Conservation (phyloP, 2,888 invertebrate genomes). For the Uloborus plumipes region DNA sequence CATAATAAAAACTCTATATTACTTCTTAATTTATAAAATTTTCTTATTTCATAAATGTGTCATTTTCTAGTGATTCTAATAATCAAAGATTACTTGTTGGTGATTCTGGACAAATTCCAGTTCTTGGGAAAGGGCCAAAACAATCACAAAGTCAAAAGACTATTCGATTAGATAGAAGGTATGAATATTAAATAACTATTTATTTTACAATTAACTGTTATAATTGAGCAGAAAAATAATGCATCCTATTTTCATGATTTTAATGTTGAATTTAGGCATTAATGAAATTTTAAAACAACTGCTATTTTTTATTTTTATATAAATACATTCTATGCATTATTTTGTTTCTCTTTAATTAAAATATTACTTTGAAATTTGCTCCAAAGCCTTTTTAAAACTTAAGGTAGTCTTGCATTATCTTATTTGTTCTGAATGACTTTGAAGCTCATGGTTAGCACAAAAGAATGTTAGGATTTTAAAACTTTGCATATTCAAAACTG, state of each 20-base stretch:
- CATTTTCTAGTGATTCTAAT: conserved; percentile 81
- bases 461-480: too few species aligned
- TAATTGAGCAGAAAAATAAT: neutral
- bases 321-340: too few species aligned
- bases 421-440: too few species aligned
- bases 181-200: conserved; percentile 3
- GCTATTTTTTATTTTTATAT: too few species aligned
- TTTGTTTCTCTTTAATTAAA: too few species aligned
- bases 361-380: too few species aligned
- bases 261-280: neutral
- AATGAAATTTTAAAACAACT: neutral
- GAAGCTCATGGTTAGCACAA: too few species aligned
- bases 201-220: neutral
- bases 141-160: conserved; percentile 89
- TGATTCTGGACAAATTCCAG: conserved; percentile 92
- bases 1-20: neutral
- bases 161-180: conserved; percentile 79
- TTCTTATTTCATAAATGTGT: neutral
- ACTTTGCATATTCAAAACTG: too few species aligned
- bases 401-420: too few species aligned
- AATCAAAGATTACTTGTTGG: conserved; percentile 92
- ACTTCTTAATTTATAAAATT: neutral
- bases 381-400: too few species aligned
- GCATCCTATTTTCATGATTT: neutral
- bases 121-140: conserved; percentile 81